These are phyloP conservation scores for Choloepus didactylus DNA, from an alignment of 2,797 vertebrate species.

Conservation along the genomic window DNA sequence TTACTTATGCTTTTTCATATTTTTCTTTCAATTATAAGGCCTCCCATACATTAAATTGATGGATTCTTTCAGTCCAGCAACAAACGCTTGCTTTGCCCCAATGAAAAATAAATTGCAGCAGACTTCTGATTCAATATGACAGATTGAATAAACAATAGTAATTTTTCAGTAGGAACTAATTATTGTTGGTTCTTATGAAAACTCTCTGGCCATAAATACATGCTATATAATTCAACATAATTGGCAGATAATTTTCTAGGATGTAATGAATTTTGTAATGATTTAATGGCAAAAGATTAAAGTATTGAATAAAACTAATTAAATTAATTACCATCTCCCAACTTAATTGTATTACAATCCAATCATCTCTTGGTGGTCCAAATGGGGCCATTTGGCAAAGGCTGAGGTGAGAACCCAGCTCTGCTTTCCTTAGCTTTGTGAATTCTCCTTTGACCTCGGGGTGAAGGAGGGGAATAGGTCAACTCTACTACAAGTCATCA, in stretches of 20 bases:
- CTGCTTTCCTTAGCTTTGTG: accelerated
- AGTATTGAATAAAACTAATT: no score
- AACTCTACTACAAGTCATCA: not conserved
- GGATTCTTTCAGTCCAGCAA: not conserved
- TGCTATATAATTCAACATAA: not conserved
- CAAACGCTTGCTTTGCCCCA: not conserved
- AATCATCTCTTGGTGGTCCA: no score
- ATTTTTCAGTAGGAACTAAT: no score
- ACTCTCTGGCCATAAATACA: not conserved
- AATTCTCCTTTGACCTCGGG: not conserved
- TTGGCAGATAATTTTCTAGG: not conserved
- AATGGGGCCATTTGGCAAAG: not conserved
- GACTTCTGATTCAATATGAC: no score
- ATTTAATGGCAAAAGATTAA: no score
- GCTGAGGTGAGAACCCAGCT: accelerated
- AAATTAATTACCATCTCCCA: not conserved
- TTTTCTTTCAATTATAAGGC: not conserved
- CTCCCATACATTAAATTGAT: not conserved
- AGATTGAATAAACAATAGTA: not conserved
- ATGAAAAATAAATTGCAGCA: not conserved
- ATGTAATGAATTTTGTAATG: no score
- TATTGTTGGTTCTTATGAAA: not conserved
- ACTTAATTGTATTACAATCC: not conserved
- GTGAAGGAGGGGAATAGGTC: no score
- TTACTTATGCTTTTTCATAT: not conserved